Conservation (phyloP, 2,797 vertebrate genomes). For the Parotocinclus haroldoi region DNA sequence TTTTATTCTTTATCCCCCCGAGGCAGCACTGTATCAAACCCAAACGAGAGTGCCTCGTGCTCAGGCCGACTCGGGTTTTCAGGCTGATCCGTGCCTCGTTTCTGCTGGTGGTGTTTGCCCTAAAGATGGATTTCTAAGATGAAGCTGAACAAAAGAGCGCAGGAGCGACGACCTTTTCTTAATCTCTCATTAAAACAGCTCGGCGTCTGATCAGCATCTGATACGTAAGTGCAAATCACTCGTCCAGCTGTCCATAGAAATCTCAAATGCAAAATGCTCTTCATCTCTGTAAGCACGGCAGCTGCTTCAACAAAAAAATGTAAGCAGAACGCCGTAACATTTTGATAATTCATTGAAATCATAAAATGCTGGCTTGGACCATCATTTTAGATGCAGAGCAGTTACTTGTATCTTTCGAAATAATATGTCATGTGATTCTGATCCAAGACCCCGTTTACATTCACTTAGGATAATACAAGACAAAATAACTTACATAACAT, state of each 20-base stretch:
- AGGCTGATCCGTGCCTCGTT: conserved; percentile 18
- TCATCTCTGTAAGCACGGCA: conserved; percentile 24
- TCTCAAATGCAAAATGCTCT: conserved; percentile 18
- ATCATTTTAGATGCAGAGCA: too few relatives aligned
- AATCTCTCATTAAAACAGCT: conserved; percentile 27
- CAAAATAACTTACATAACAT: too few relatives aligned
- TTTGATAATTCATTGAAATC: too few relatives aligned
- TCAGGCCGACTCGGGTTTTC: conserved; percentile 29
- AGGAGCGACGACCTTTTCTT: conserved; percentile 39
- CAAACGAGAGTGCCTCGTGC: conserved; percentile 12
- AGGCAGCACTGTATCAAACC: conserved; percentile 29
- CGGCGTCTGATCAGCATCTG: conserved; percentile 46
- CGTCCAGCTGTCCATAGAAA: conserved; percentile 40
- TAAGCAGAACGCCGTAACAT: too few relatives aligned
- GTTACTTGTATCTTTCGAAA: too few relatives aligned
- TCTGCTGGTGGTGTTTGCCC: conserved; percentile 54
- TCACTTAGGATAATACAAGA: too few relatives aligned
- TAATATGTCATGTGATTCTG: too few relatives aligned
- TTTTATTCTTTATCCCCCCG: conserved; percentile 32
- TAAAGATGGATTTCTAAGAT: conserved; percentile 50
- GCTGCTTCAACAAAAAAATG: background rate
- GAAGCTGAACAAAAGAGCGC: conserved; percentile 36
- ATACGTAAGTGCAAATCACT: conserved; percentile 46
- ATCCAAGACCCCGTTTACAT: too few relatives aligned
- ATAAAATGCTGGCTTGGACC: too few relatives aligned